Base-by-base conservation (phyloP, 2,797 vertebrate genomes). In the Novumbra hubbsi region DNA sequence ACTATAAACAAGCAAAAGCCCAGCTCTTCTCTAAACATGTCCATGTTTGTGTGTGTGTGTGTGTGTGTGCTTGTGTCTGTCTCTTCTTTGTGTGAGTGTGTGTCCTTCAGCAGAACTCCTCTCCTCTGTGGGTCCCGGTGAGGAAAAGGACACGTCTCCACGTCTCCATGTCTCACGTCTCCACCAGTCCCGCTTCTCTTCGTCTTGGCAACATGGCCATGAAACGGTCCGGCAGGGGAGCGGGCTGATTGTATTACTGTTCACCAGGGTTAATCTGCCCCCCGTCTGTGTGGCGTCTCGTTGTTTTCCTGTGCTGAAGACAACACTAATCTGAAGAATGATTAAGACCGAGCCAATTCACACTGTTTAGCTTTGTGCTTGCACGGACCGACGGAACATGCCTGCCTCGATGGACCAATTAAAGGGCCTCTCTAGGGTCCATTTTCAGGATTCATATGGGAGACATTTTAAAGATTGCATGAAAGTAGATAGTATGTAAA, bases 1-100 rank as follows among this genome's bases (percentile, higher is more conserved):
- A 95, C 90, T 91, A 94, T 86, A 92, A 91, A 93, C 87, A 90
- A 88, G 86, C 80, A 84, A 91, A 88, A 90, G 79, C 83, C 88
- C 80, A 85, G 81, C 88, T 84, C 87, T 90, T 89, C 89, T 90
- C 86, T 86, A 87, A 86, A 63, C 38, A 74, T 79, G 92, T 93
- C 87, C 88, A 80, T 75, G 68, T 71, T 50, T 68, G 93, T 92
- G 88, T 0, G 80, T 78, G 77, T 81, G 86, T 84, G 34, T 38
- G 5, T 38, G 34, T 38, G 34, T 38, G 34, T 38, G 34, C 34
- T 38, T 38, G 34, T 7, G 34, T 38, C 5, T 3, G 34, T 38
- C 34, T 38, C 34, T 38, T 38, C 34, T 38, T 38, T 4, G 34
- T 38, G 34, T 38, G 34, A 38, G 83, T 86, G 84, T 79, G 71